Evolutionary conservation across 2,113 vertebrate species (phyloP).

Genomic region (zebrafish (Danio rerio)): GRCz12tu NC_133182.1:72205501-72206000

Average conservation of each 20-base stretch:
- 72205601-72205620: slow-evolving; percentile 20
- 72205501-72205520: slow-evolving; percentile 29
- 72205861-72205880: too few relatives aligned
- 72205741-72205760: background rate
- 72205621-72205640: slow-evolving; percentile 20
- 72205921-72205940: too few relatives aligned
- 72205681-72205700: background rate
- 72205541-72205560: background rate
- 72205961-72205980: too few relatives aligned
- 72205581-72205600: slow-evolving; percentile 15
- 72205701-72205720: background rate
- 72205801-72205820: too few relatives aligned
- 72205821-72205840: too few relatives aligned
- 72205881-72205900: too few relatives aligned
- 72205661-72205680: too few relatives aligned
- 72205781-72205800: background rate
- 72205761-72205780: background rate
- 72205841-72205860: too few relatives aligned
- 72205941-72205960: too few relatives aligned
- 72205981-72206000: too few relatives aligned
- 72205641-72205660: background rate
- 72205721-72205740: too few relatives aligned
- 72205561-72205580: background rate
- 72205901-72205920: too few relatives aligned
- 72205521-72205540: background rate